Evolutionary conservation across 2,797 vertebrate genomes (phyloP).

Genomic region (Pyrocephalus nanus): DNA sequence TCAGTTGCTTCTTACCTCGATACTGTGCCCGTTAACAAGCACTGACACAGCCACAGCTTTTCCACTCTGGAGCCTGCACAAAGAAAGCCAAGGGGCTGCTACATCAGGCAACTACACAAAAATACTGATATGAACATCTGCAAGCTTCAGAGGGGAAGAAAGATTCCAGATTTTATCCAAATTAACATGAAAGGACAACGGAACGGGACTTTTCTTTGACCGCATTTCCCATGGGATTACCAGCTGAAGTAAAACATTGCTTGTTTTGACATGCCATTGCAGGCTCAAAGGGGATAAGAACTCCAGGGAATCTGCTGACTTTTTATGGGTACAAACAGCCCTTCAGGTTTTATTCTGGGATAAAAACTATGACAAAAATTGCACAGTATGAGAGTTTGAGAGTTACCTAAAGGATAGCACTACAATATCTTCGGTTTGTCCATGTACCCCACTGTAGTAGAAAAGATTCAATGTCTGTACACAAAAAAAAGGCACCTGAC

Average conservation of each 20-base stretch:
- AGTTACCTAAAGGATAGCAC: neutral
- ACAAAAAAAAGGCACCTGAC: slow-evolving; percentile 54
- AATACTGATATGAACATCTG: slow-evolving; percentile 2
- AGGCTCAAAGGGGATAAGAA: neutral
- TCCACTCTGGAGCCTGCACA: slow-evolving; percentile 18
- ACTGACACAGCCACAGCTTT: neutral
- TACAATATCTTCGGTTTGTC: neutral
- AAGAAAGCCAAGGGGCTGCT: slow-evolving; percentile 19
- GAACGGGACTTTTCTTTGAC: slow-evolving; percentile 8
- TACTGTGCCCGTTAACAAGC: neutral
- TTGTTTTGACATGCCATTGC: slow-evolving; percentile 28
- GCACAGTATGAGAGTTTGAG: slow-evolving; percentile 7
- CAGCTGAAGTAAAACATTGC: slow-evolving; percentile 8
- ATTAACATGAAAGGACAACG: slow-evolving; percentile 1
- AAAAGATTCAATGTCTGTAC: neutral
- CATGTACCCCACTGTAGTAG: neutral
- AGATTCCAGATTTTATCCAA: slow-evolving; percentile 44
- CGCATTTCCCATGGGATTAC: slow-evolving; percentile 10
- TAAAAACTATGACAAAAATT: slow-evolving; percentile 7
- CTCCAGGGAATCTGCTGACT: slow-evolving; percentile 16
- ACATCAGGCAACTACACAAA: neutral
- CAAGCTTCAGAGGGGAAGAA: slow-evolving; percentile 25
- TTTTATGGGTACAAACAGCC: slow-evolving; percentile 36
- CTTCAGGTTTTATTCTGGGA: slow-evolving; percentile 37
- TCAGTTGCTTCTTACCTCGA: neutral